A percentile compares a stretch with the other conserved stretches of the same genome.
Evolutionary conservation across 2,113 vertebrate species (phyloP).

Genomic region (Ranitomeya imitator): DNA sequence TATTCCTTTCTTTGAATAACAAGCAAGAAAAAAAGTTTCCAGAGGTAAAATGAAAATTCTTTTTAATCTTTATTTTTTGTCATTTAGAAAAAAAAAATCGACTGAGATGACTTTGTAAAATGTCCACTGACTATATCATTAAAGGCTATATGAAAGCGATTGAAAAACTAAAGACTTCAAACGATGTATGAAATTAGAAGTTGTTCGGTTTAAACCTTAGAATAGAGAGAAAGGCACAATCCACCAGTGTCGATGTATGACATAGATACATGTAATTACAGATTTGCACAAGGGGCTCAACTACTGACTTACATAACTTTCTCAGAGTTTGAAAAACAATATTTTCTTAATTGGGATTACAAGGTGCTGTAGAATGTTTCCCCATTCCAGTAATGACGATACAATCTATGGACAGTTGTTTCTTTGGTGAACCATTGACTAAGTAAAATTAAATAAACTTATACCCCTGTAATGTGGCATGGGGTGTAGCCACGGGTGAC

Average conservation of each 20-base stretch:
- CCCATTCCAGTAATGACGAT: too few relatives aligned
- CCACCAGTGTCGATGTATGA: constrained; percentile 74
- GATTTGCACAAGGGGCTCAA: constrained; percentile 66
- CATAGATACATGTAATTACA: constrained; percentile 71
- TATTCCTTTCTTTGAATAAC: constrained; percentile 86
- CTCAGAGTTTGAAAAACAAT: not conserved
- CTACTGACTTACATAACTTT: not conserved
- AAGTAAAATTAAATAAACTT: too few relatives aligned
- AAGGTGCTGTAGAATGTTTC: too few relatives aligned
- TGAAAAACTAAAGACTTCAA: constrained; percentile 75
- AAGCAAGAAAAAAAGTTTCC: constrained; percentile 76
- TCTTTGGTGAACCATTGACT: too few relatives aligned
- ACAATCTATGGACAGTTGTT: too few relatives aligned
- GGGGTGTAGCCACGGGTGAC: too few relatives aligned
- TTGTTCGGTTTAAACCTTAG: constrained; percentile 79
- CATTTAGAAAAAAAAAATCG: constrained; percentile 69
- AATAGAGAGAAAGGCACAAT: constrained; percentile 69
- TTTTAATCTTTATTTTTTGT: constrained; percentile 78
- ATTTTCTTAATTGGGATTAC: not conserved
- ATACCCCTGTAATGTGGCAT: too few relatives aligned
- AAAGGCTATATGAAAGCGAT: constrained; percentile 79
- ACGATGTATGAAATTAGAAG: constrained; percentile 77
- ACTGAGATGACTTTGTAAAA: constrained; percentile 79
- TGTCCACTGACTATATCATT: constrained; percentile 82
- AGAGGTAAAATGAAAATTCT: constrained; percentile 83